Conservation (phyloP, 1,140 invertebrate species). For the Argopecten irradians region DNA sequence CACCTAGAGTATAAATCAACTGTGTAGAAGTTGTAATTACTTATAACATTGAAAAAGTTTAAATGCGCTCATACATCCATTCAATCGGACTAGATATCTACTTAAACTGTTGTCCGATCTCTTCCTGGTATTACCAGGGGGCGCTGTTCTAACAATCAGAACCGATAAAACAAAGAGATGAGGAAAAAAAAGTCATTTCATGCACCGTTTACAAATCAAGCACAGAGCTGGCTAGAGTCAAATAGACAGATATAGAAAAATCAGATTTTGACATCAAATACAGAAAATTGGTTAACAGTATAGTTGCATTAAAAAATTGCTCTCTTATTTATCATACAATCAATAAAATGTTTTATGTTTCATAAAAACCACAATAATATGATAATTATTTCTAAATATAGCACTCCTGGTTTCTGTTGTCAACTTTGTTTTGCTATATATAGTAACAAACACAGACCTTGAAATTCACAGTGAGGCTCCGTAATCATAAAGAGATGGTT, state of each 20-base stretch:
- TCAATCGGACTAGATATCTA: constrained; percentile 13
- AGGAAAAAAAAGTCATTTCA: not conserved
- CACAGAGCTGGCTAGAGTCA: not conserved
- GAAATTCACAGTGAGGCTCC: not conserved
- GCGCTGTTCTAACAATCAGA: not conserved
- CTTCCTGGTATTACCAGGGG: not conserved
- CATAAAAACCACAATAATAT: not conserved
- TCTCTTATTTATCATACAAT: not conserved
- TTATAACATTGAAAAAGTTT: constrained; percentile 13
- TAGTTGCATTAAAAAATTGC: not conserved
- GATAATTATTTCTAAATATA: not conserved
- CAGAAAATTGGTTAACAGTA: not conserved
- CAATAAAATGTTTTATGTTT: not conserved
- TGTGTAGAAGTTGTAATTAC: not conserved
- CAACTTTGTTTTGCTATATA: not conserved
- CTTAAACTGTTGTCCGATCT: not conserved
- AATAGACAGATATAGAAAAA: not conserved
- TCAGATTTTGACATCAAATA: not conserved
- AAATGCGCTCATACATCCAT: constrained; percentile 4
- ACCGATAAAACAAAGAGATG: not conserved
- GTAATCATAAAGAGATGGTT: not conserved
- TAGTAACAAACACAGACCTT: not conserved
- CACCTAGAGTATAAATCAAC: constrained; percentile 20
- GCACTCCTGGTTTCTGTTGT: not conserved
- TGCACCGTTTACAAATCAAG: not conserved